Base-by-base conservation (phyloP, 2,797 vertebrate genomes). In the Centropyge bicolor region DNA sequence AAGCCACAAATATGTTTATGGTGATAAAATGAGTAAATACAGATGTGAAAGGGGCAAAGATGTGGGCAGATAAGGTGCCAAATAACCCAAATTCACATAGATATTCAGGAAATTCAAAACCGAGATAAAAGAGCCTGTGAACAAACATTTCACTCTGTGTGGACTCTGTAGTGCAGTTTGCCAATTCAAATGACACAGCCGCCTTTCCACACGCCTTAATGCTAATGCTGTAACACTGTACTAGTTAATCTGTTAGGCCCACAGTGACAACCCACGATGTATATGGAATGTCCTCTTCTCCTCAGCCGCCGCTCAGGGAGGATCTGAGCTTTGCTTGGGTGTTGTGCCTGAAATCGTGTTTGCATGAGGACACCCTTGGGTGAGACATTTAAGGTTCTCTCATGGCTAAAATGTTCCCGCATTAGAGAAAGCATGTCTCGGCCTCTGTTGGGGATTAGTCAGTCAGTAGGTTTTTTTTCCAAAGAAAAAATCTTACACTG, bases 281-380 rank as follows among this genome's bases (percentile, higher is more conserved):
- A 92, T 91, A 73, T 84, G 90, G 92, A 93, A 94, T 89, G 89
- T 91, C 91, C 89, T 86, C 86, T 89, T 93, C 92, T 52, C 80
- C 76, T 89, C 84, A 62, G 20, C 0, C 14, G 71, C 76, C 11
- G 38, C 78, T 81, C 10, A 57, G 77, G 86, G 87, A 82, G 83
- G 84, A 87, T 80, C 70, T 43, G 20, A 80, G 78, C 69, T 85
- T 45, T 65, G 72, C 83, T 83, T 81, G 75, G 72, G 62, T 62
- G 65, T 63, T 82, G 73, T 79, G 81, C 67, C 55, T 82, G 78
- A 81, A 88, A 69, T 77, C 70, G 73, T 92, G 91, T 91, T 94
- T 92, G 76, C 71, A 76, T 86, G 80, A 90, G 70, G 62, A 48
- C 61, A 61, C 88, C 76, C 81, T 51, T 35, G 78, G 88, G 92